phyloP scores from a whole-genome alignment of 2,113 vertebrate genomes.

The Machaerirhynchus nigripectus region DNA sequence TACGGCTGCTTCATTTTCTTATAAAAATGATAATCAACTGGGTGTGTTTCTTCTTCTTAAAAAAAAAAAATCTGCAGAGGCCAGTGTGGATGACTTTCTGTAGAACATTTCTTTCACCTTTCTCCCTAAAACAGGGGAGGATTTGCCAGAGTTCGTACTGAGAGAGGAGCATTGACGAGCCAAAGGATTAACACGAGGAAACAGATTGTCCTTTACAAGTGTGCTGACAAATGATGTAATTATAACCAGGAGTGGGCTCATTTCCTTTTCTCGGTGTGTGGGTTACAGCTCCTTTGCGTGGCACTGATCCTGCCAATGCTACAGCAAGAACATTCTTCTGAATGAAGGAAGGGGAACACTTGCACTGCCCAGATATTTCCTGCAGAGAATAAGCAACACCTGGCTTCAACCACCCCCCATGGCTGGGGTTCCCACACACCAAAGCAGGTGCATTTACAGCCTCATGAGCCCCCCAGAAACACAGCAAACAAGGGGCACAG shows the following conservation, averaged over 20 bases:
- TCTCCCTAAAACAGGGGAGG: background rate
- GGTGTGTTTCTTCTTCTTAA: background rate
- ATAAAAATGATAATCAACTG: background rate
- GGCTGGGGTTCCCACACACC: background rate
- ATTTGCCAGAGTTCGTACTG: background rate
- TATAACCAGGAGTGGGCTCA: background rate
- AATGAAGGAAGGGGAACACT: background rate
- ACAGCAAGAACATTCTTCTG: background rate
- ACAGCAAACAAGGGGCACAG: background rate
- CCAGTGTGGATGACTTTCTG: background rate
- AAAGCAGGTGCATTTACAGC: background rate
- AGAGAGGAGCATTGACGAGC: background rate
- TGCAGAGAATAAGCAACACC: background rate
- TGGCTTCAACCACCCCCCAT: background rate
- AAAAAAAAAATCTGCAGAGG: background rate
- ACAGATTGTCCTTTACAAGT: constrained; percentile 13
- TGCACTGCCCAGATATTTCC: background rate
- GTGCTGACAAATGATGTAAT: constrained; percentile 4
- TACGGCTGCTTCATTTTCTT: background rate
- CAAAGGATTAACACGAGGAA: background rate
- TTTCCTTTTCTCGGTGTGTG: background rate
- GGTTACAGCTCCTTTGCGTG: background rate
- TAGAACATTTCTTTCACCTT: background rate
- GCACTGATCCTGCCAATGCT: background rate
- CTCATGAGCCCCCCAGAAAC: background rate